phyloP scores from a whole-genome alignment of 2,888 invertebrate species.

The Trachelus iudaicus region DNA sequence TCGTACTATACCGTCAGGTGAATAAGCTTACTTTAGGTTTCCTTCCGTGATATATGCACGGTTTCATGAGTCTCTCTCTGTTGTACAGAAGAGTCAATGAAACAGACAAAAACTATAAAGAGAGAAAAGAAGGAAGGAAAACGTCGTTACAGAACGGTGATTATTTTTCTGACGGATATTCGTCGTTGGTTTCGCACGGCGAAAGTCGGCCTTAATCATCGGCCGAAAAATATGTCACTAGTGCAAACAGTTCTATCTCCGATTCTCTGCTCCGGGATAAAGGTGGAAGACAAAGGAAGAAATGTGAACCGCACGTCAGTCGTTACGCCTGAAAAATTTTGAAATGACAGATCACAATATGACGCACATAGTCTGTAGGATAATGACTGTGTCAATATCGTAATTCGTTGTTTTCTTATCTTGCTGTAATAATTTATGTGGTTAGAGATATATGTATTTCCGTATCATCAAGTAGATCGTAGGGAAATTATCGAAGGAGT shows the following conservation, averaged over 20 bases:
- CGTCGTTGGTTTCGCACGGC: background rate
- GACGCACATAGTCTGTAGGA: background rate
- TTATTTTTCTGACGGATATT: background rate
- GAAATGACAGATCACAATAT: background rate
- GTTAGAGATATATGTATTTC: background rate
- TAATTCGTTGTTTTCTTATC: background rate
- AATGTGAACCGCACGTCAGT: background rate
- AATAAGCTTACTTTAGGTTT: background rate
- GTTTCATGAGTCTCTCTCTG: background rate
- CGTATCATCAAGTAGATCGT: background rate
- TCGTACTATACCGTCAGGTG: background rate
- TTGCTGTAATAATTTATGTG: background rate
- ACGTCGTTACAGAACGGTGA: background rate
- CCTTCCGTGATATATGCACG: too few species aligned
- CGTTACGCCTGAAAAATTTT: background rate
- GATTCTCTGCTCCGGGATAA: background rate
- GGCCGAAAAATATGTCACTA: background rate
- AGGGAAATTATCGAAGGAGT: background rate
- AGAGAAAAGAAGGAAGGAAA: conserved; percentile 2
- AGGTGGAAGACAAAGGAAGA: background rate
- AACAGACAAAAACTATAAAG: conserved; percentile 5
- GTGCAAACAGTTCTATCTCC: background rate
- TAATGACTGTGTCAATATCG: background rate
- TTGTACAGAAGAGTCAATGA: background rate
- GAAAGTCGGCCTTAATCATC: background rate